phyloP scores from a whole-genome alignment of 1,140 invertebrate genomes.

The Magallana angulata region DNA sequence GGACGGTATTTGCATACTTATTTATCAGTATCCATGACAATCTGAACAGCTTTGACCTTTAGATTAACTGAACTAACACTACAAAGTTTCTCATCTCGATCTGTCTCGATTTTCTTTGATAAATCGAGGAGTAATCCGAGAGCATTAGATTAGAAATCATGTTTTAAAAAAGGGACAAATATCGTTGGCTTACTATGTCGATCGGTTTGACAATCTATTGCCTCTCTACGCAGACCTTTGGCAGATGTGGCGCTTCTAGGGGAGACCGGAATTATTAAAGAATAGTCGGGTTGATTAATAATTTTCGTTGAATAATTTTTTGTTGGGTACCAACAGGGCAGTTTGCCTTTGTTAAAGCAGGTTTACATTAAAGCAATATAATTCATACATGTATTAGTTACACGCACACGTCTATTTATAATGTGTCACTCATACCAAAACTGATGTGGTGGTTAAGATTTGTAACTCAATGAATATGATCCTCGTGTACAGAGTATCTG shows the following conservation, averaged over 20 bases:
- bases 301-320: too few relatives aligned
- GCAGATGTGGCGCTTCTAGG: neutral
- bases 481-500: too few relatives aligned
- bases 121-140: constrained; percentile 10
- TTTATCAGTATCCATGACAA: constrained; percentile 29
- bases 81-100: neutral
- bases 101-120: constrained; percentile 24
- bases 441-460: too few relatives aligned
- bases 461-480: too few relatives aligned
- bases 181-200: neutral
- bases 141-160: constrained; percentile 30
- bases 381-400: too few relatives aligned
- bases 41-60: constrained; percentile 6
- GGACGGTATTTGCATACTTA: neutral
- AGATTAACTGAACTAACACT: constrained; percentile 18
- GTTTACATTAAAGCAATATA: too few relatives aligned
- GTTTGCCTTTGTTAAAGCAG: too few relatives aligned
- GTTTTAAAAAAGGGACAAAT: constrained; percentile 26
- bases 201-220: neutral
- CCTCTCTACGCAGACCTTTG: neutral
- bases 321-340: too few relatives aligned
- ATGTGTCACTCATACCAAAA: too few relatives aligned
- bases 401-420: too few relatives aligned
- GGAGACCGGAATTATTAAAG: too few relatives aligned
- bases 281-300: too few relatives aligned